Base-by-base conservation (phyloP, 2,797 vertebrate species). In the Megaceryle alcyon region DNA sequence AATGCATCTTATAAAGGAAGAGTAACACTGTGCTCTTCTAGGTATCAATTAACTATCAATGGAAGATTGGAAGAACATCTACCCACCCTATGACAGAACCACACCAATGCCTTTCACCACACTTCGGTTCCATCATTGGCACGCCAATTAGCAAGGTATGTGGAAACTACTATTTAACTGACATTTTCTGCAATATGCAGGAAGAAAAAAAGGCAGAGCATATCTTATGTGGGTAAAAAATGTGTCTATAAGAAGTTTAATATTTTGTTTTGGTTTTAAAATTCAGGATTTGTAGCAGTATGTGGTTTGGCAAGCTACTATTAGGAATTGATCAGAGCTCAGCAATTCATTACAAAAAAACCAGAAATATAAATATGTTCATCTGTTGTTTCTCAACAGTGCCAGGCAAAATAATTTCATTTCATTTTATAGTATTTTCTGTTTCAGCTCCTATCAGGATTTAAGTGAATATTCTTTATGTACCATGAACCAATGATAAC, bases 361-460 rank as follows among this genome's bases (percentile, higher is more conserved):
- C 25, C 19, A 92, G 63, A 92, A 79, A 78, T n/a, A 92, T n/a
- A 76, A 91, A 86, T 0, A 3, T 3, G 4, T 44, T 92, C 20
- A 76, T 93, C 49, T 0, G 0, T 23, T 65, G 10, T 59, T 86
- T 53, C 61, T 84, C 65, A 46, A 17, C n/a, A 37, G 37, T 48
- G n/a, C 19, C 56, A 82, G 57, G 44, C 63, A 84, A 94, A 95
- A 79, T 72, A 56, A 95, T 86, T 93, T 76, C 8, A 82, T 93
- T 61, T 75, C 53, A 63, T 90, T 60, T 80, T 49, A 68, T 10
- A 68, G 41, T 41, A 70, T 73, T 85, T 86, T 87, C 6, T 6
- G 15, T 77, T 88, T 86, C 73, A 65, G 63, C 17, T 78, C 23
- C 60, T 87, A 37, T 60, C 51, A 71, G 46, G 29, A 18, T 51